These are phyloP conservation scores for Erythrocercus mccallii DNA, from an alignment of 2,113 vertebrate genomes.

Conservation along the genomic window DNA sequence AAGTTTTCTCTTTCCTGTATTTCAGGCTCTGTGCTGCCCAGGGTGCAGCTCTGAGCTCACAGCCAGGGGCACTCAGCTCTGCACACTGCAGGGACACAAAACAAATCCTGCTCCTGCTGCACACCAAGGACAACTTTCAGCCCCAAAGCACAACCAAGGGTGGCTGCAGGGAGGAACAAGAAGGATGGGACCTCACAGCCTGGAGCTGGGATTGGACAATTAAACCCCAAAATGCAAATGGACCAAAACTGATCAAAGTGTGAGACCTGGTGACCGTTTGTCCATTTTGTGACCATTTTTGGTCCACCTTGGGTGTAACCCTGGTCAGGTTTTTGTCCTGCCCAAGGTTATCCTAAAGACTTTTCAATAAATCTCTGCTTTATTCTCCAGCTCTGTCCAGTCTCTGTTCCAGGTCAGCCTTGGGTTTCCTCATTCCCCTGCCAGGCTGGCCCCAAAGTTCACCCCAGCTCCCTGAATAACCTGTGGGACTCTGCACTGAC, in stretches of 20 bases:
- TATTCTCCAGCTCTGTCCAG: neutral
- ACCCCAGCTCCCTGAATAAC: neutral
- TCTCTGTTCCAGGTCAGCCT: neutral
- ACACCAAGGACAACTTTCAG: neutral
- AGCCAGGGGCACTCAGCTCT: neutral
- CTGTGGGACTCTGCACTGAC: neutral
- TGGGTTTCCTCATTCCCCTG: neutral
- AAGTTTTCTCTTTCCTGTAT: neutral
- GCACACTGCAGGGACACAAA: neutral
- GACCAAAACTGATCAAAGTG: neutral
- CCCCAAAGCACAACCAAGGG: neutral
- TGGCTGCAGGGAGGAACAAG: neutral
- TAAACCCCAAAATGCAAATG: neutral
- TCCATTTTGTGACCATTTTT: neutral
- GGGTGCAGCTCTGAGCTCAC: neutral
- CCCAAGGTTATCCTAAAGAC: neutral
- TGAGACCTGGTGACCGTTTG: accelerated
- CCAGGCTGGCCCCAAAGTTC: neutral
- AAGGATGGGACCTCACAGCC: neutral
- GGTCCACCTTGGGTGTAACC: neutral
- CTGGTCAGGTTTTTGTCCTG: neutral
- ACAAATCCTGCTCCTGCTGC: neutral
- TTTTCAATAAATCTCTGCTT: neutral
- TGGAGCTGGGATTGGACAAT: neutral
- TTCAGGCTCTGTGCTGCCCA: neutral